Base-by-base conservation (phyloP, 1,140 invertebrate species). In the Eumaeus atala region DNA sequence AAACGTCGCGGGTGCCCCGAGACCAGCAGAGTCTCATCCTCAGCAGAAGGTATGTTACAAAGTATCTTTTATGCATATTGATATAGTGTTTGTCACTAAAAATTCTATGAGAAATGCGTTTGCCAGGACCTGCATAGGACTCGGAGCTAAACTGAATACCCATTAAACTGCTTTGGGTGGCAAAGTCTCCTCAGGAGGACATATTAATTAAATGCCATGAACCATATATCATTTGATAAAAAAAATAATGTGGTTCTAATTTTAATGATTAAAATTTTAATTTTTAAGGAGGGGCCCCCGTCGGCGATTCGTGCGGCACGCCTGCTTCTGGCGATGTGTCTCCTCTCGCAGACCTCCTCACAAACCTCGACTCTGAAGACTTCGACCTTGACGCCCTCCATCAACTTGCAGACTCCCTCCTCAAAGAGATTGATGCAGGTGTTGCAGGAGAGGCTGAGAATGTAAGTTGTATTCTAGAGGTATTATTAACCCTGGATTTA, bases 21-120 rank as follows among this genome's bases (percentile, higher is more conserved):
- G 93, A 94, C 93, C 94, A 78, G 92, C 93, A 89, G 93, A 89
- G 90, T 94, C 93, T 91, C 82, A 89, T 90, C 93, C 93, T 95
- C 94, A 91, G 92, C 94, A 90, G 94, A 90, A 94, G 93, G 62
- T 64, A 48, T 16, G 14, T 21, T 16, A 2, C 21, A 28, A 28
- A 28, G 21, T 28, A 28, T 28, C 6, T 28, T 28, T 28, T 28
- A 28, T 28, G 2, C 21, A 28, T 28, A 28, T 28, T 28, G 6
- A 28, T 28, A 28, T 28, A 28, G 21, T 28, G 2, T 28, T 28
- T 3, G 21, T n/a, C n/a, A n/a, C n/a, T n/a, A n/a, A n/a, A n/a
- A n/a, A n/a, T 6, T 28, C 21, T 28, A n/a, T 28, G 21, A 28
- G 2, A 28, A 28, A 28, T 28, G 21, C 21, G 6, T 28, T 28